Base-by-base conservation (phyloP, 2,888 invertebrate genomes). In the Trachelus stipa region DNA sequence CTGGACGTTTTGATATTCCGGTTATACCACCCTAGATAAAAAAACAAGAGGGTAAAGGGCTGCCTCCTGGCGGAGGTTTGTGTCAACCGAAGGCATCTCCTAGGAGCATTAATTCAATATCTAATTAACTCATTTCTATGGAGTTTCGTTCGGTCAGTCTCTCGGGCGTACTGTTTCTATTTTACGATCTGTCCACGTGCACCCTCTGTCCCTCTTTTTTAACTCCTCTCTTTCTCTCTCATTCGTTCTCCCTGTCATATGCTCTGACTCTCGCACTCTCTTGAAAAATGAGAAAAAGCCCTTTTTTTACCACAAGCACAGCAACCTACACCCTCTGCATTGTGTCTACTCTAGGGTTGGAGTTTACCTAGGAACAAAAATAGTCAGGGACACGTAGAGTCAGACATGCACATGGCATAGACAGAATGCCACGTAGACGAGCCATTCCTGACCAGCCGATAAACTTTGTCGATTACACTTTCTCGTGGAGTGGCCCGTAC, bases 391-490 rank as follows among this genome's bases (percentile, higher is more conserved):
- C 56, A 56, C 23, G 56, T 56, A 56, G 23, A 56, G 56, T 56
- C 23, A 56, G 56, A 56, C 56, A 15, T 15, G 23, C 6, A 56
- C 56, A 56, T 56, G 56, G 9, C 23, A 56, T 56, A 9, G 56
- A 56, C 6, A 56, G 56, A 56, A 56, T 56, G 23, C 56, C 56
- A 56, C 23, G 56, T 56, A 56, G 56, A 56, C 56, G 56, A 81
- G 84, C 85, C 86, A 84, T 87, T 87, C 77, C 85, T 82, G 81
- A 56, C 82, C 82, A 82, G 80, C 84, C 88, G 88, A 88, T 88
- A 89, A 89, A 89, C 88, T 89, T 89, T 88, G 88, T 88, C 88
- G 89, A 89, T 89, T 89, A 89, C 88, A 88, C 88, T 89, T 89
- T 89, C 88, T 86, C 87, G 85, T 87, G 81, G 84, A 85, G 76